Conservation (phyloP, 92 coral and sea anemone species). For the Porites cylindrica region DNA sequence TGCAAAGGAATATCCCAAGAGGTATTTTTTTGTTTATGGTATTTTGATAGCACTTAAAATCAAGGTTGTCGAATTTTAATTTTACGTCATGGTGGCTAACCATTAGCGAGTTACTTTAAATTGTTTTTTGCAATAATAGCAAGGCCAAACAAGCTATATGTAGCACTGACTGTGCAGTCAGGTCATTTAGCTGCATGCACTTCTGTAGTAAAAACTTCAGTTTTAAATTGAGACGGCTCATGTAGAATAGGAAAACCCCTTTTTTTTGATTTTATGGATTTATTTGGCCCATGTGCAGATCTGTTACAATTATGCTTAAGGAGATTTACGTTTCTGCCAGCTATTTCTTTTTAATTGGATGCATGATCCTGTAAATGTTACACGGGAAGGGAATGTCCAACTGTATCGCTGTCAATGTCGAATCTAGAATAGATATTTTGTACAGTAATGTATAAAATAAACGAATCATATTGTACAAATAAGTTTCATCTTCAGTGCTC, state of each 20-base stretch:
- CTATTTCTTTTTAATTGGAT: slow-evolving; percentile 22
- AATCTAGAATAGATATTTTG: slow-evolving; percentile 56
- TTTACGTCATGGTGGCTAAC: no score
- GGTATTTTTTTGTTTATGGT: no score
- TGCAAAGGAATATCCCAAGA: no score
- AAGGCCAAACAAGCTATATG: no score
- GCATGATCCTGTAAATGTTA: slow-evolving; percentile 39
- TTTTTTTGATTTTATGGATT: slow-evolving; percentile 23
- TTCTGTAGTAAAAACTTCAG: no score
- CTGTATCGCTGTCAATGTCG: slow-evolving; percentile 24
- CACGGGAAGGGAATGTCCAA: slow-evolving; percentile 27
- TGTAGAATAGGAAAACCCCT: background rate
- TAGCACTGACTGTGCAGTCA: no score
- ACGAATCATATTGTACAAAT: slow-evolving; percentile 18
- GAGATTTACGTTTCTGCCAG: background rate
- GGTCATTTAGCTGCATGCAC: no score
- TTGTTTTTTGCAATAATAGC: no score
- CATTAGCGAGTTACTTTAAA: no score
- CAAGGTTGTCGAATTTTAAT: no score
- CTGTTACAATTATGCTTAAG: background rate
- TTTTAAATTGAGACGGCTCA: background rate
- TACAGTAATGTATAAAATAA: slow-evolving; percentile 58
- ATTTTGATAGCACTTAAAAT: no score
- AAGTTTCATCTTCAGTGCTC: no score
- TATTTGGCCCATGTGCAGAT: background rate